phyloP scores from a whole-genome alignment of 2,113 vertebrate genomes.

The Taxidea taxus region DNA sequence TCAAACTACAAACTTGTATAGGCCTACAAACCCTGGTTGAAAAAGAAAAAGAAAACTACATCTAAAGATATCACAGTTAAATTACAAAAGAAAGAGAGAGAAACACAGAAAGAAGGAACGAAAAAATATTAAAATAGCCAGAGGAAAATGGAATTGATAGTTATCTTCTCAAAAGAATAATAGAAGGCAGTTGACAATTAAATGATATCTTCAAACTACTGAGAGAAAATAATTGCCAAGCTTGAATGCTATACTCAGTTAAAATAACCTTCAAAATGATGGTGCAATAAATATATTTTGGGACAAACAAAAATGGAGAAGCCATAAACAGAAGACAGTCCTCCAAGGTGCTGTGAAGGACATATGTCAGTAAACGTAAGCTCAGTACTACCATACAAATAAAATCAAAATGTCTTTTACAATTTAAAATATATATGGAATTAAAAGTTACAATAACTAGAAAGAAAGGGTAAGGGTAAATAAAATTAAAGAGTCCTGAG shows the following conservation, averaged over 20 bases:
- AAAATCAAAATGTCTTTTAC: background rate
- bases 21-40: background rate
- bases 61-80: background rate
- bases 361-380: background rate
- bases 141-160: background rate
- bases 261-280: background rate
- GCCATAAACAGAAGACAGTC: background rate
- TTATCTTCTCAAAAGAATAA: background rate
- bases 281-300: background rate
- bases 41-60: background rate
- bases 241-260: background rate
- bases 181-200: background rate
- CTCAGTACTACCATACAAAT: background rate
- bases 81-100: background rate
- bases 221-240: background rate
- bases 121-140: background rate
- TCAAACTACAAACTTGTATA: background rate
- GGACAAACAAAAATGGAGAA: background rate
- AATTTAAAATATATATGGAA: background rate
- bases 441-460: background rate
- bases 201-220: background rate
- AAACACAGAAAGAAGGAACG: background rate
- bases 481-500: background rate
- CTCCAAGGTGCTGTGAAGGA: background rate
- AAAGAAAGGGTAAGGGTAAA: background rate